phyloP scores from a whole-genome alignment of 2,113 vertebrate genomes.

The Litocranius walleri region DNA sequence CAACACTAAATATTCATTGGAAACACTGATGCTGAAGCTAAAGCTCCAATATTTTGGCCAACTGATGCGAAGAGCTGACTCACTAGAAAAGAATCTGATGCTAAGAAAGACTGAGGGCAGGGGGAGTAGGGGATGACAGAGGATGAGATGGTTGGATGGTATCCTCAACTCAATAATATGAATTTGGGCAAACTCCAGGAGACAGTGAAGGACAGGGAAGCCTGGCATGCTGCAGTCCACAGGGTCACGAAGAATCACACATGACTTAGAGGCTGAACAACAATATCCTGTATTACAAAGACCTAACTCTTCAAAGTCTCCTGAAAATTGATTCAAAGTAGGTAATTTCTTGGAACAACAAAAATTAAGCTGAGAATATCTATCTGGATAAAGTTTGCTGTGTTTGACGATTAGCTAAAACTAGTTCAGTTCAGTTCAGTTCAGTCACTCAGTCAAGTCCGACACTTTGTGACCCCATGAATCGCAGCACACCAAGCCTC shows the following conservation, averaged over 20 bases:
- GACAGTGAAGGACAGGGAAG: background rate
- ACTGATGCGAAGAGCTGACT: background rate
- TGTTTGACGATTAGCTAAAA: background rate
- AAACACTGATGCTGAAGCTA: background rate
- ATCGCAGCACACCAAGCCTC: no score
- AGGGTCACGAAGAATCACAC: background rate
- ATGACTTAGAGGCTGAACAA: background rate
- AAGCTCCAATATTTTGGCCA: background rate
- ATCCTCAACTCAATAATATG: background rate
- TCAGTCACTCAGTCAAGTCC: no score
- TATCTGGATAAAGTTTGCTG: background rate
- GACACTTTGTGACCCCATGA: no score
- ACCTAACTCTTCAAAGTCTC: background rate
- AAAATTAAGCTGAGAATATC: background rate
- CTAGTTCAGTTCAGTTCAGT: no score
- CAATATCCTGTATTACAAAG: background rate
- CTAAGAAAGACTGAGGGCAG: background rate
- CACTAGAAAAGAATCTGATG: background rate
- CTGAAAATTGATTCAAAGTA: background rate
- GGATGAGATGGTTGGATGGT: background rate
- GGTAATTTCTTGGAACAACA: background rate
- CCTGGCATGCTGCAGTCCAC: background rate
- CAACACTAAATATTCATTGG: background rate
- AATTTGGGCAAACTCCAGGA: background rate
- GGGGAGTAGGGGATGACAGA: background rate